Evolutionary conservation across 2,113 vertebrate genomes (phyloP), one percentile per base, ranked within the genome.

Genomic region (Petromus typicus): DNA sequence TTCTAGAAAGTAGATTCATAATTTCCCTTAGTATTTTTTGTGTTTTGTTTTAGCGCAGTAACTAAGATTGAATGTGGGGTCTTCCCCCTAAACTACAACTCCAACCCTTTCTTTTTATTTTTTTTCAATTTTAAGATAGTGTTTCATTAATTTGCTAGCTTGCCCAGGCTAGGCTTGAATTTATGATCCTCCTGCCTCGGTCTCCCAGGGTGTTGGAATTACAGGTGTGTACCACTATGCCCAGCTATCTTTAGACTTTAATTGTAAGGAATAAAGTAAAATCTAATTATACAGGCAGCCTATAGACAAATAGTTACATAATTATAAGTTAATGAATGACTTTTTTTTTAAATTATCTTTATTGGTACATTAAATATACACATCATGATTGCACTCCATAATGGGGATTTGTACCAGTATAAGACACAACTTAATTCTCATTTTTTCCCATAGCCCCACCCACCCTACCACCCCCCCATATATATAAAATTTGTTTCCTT

Each of bases 281-380:
- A 78, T 79, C n/a, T 95, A 64, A 64, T 64, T 87, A 34, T 92
- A 71, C 61, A 95, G 23, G 93, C 78, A 64, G 20, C 20, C 7
- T 69, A 32, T 57, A 85, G 22, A 79, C 89, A 18, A 79, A 22
- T 89, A 91, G 18, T 84, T 92, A 40, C 51, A 25, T 78, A 63
- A 80, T 88, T 48, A 4, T 85, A 22, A n/a, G 2, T 66, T 83
- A 94, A 80, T 20, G 10, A 48, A 43, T 88, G 7, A 25, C 5
- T 86, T 51, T 51, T 51, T 51, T n/a, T n/a, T n/a, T n/a, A n/a
- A n/a, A n/a, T n/a, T n/a, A n/a, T n/a, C n/a, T n/a, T n/a, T n/a
- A n/a, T n/a, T n/a, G n/a, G n/a, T n/a, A n/a, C n/a, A n/a, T n/a
- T n/a, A n/a, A n/a, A n/a, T n/a, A n/a, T n/a, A n/a, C n/a, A n/a